Conservation (phyloP, 1,140 invertebrate species). For the Drosophila sproati region DNA sequence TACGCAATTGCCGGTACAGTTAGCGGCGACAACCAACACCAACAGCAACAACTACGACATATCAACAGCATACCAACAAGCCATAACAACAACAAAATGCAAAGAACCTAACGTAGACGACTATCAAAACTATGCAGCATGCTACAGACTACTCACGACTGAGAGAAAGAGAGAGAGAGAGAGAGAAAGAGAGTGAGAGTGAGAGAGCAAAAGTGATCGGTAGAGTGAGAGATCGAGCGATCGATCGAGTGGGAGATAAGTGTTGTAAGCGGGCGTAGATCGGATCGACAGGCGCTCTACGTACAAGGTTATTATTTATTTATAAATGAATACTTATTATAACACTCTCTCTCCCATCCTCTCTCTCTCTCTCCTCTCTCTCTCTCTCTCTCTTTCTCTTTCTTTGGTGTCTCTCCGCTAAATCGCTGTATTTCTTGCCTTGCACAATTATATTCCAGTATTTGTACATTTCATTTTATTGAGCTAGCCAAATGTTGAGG, state of each 20-base stretch:
- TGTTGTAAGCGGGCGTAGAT: background rate
- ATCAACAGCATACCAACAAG: constrained; percentile 1
- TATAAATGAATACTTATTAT: constrained; percentile 57
- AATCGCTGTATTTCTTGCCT: background rate
- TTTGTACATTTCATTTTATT: constrained; percentile 49
- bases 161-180: background rate
- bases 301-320: constrained; percentile 74
- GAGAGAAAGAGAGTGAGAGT: constrained; percentile 7
- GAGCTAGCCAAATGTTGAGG: constrained; percentile 33
- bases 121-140: constrained; percentile 27
- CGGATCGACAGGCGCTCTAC: constrained; percentile 6
- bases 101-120: background rate
- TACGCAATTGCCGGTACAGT: constrained; percentile 51
- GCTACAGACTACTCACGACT: constrained; percentile 6
- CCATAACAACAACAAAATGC: constrained; percentile 19
- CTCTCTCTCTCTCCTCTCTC: background rate
- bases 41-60: constrained; percentile 5
- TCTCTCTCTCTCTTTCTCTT: background rate
- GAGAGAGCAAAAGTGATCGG: background rate
- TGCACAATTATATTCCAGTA: constrained; percentile 41
- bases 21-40: constrained; percentile 23
- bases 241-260: constrained; percentile 6
- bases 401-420: too few species aligned
- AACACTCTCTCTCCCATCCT: background rate
- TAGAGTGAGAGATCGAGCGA: background rate